Percentiles rank a stretch among this genome's conserved stretches.
Conservation (phyloP, 2,113 vertebrate genomes). For the Sula dactylatra region DNA sequence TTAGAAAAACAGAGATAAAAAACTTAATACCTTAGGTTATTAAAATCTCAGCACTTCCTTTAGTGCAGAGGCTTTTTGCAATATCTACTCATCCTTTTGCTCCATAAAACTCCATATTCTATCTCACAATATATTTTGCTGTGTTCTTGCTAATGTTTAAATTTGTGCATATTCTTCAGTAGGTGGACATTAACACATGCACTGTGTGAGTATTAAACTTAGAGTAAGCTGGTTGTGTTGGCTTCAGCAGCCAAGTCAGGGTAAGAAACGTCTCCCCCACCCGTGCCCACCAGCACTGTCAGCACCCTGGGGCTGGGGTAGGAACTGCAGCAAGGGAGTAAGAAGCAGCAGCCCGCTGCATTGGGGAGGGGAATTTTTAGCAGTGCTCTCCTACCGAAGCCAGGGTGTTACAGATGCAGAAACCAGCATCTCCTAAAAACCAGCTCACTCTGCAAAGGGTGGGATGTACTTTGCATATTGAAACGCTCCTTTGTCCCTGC, state of each 20-base stretch:
- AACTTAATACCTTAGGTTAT: conserved; percentile 52
- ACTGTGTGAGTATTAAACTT: neutral
- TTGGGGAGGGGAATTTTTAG: neutral
- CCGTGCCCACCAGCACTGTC: rapidly evolving
- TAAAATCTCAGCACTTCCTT: conserved; percentile 56
- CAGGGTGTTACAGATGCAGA: neutral
- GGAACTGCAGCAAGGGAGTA: neutral
- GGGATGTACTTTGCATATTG: neutral
- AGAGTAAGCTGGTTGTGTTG: neutral
- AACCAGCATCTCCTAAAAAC: neutral
- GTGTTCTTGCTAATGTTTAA: conserved; percentile 41
- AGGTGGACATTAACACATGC: neutral
- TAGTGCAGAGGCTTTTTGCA: conserved; percentile 11
- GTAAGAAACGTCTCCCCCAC: neutral
- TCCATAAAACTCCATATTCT: conserved; percentile 4
- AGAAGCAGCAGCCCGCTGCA: neutral
- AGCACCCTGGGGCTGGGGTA: neutral
- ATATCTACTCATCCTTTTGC: conserved; percentile 54
- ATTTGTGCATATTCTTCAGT: neutral
- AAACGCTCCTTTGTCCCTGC: neutral
- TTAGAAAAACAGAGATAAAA: conserved; percentile 35
- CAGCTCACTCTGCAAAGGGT: neutral
- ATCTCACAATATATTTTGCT: conserved; percentile 31
- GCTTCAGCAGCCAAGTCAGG: neutral
- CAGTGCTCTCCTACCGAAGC: neutral